Evolutionary conservation across 1,140 invertebrate genomes (phyloP), one percentile per base, ranked within the genome.

Genomic region (Lepidurus arcticus): DNA sequence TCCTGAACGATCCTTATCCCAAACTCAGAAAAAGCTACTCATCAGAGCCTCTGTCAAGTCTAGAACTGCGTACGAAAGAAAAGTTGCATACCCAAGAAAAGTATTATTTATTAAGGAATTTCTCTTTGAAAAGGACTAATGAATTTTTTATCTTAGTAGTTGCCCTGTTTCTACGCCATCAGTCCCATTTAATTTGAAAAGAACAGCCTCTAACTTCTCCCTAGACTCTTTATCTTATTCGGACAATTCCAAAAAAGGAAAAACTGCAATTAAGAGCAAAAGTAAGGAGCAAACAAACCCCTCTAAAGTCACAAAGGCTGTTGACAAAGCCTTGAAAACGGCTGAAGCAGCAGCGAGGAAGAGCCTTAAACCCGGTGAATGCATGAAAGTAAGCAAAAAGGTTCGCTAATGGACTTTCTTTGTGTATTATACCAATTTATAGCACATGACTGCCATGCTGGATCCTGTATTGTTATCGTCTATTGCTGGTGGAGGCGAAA

Each of bases 281-380:
- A 34, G 21, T 3, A 65, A 16, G n/a, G 34, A 76, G 65, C 45
- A 76, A n/a, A 10, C 1, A 75, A 76, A 26, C 26, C 45, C 45
- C 26, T 34, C 45, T 42, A 76, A 76, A 65, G 13, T 34, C 10
- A 34, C 8, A 10, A 76, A 76, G 53, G 76, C 44, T 34, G 34
- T 53, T 76, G 76, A 76, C 16, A 76, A 76, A 76, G 76, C 76
- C 21, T 76, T 45, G 11, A 76, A 76, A 76, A 45, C 76, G 7
- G 76, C 76, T 21, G 76, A 76, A 47, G 76, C 76, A 76, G 76
- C 76, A 26, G 65, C 45, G 9, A 76, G 65, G n/a, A 76, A 76
- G 34, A 34, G 26, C 21, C 45, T 53, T 11, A 76, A 65, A 47
- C 9, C 76, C 24, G 24, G 44, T 10, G 76, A 76, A 24, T 76